Conservation (phyloP, 2,113 vertebrate genomes). For the Hippocampus mohnikei region DNA sequence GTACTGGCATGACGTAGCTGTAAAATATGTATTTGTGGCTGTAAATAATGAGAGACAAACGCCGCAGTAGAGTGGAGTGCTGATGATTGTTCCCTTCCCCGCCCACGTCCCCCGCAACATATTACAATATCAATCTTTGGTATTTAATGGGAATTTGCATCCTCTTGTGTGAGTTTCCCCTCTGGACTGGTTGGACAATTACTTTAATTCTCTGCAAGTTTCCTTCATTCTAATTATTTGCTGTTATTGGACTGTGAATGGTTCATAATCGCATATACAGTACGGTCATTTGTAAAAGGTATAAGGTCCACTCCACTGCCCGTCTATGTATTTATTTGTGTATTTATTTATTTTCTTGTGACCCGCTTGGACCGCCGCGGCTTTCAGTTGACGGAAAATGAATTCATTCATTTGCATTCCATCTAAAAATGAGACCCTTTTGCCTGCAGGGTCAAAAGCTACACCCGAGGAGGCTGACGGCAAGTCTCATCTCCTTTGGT, state of each 20-base stretch:
- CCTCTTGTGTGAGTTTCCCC: not conserved
- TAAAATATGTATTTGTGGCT: not conserved
- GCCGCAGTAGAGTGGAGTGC: not conserved
- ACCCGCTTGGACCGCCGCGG: not conserved
- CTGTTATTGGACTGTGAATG: not conserved
- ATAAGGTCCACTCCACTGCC: not conserved
- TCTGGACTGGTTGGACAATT: not conserved
- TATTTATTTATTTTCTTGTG: not conserved
- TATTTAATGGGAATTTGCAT: not conserved
- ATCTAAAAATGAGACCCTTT: conserved; percentile 14
- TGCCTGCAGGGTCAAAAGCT: conserved; percentile 8
- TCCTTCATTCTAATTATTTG: not conserved
- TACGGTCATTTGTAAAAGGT: not conserved
- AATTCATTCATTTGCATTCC: conserved; percentile 1
- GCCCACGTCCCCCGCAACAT: not conserved
- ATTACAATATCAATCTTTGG: not conserved
- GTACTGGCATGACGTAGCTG: not conserved
- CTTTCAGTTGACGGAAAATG: not conserved
- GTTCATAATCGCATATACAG: not conserved
- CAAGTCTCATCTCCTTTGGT: conserved; percentile 13
- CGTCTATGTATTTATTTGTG: not conserved
- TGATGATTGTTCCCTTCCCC: not conserved
- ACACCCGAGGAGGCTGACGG: conserved; percentile 11
- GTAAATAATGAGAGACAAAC: not conserved
- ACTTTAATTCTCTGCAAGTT: not conserved